Evolutionary conservation across 1,140 invertebrate species (phyloP).

Genomic region (Rhynchophorus ferrugineus): DNA sequence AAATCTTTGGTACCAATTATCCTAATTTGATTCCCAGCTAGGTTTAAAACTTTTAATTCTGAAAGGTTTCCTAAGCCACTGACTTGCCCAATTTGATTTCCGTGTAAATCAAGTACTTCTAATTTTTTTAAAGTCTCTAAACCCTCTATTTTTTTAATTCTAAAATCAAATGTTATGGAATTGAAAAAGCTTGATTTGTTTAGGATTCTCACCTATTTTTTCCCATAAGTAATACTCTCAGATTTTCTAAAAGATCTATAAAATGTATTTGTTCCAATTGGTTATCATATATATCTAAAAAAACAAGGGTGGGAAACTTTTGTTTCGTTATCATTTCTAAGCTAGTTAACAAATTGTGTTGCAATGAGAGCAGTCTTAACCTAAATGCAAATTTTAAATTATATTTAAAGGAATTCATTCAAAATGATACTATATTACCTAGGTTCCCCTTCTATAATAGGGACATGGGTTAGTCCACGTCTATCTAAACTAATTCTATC

Average conservation of each 20-base stretch:
- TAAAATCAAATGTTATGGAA: slow-evolving; percentile 38
- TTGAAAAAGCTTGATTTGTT: background rate
- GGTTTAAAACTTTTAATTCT: slow-evolving; percentile 81
- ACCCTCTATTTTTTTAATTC: slow-evolving; percentile 69
- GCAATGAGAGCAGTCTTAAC: slow-evolving; percentile 75
- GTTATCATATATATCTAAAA: slow-evolving; percentile 90
- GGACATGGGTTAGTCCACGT: slow-evolving; percentile 65
- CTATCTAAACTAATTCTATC: slow-evolving; percentile 72
- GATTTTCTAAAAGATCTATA: slow-evolving; percentile 63
- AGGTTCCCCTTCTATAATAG: slow-evolving; percentile 66
- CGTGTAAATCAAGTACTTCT: slow-evolving; percentile 87
- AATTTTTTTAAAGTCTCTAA: slow-evolving; percentile 61
- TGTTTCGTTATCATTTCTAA: slow-evolving; percentile 55
- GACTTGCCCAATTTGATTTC: slow-evolving; percentile 71
- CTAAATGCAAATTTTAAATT: slow-evolving; percentile 46
- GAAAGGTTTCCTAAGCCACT: slow-evolving; percentile 51
- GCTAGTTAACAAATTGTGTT: slow-evolving; percentile 80
- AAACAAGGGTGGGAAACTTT: slow-evolving; percentile 71
- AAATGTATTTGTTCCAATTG: slow-evolving; percentile 78
- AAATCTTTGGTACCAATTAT: slow-evolving; percentile 65
- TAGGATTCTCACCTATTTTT: slow-evolving; percentile 63
- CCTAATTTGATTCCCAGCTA: slow-evolving; percentile 82
- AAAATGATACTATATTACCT: slow-evolving; percentile 2
- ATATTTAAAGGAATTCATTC: too few relatives aligned
- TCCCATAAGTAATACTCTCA: slow-evolving; percentile 79